Evolutionary conservation across 2,888 invertebrate genomes (phyloP), one percentile per base, ranked within the genome.

Genomic region (Cerastoderma edule): DNA sequence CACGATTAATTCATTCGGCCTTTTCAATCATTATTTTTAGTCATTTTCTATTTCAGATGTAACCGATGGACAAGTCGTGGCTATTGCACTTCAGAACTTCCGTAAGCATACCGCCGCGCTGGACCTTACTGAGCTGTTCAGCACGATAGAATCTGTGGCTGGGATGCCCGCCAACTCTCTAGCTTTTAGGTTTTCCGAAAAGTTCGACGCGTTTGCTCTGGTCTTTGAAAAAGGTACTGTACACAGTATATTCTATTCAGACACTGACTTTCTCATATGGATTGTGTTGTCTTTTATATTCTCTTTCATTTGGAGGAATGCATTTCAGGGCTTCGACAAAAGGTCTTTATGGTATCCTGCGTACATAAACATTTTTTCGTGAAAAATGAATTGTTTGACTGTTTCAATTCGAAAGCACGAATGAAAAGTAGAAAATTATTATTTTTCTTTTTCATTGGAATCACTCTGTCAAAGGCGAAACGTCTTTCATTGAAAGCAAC

Each of bases 211-310:
- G 0, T 73, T 33, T 30, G 32, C 73, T 13, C 6, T 73, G 13
- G 73, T 73, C n/a, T 73, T 67, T 50, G 48, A 28, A 16, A 63
- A 63, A 50, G 63, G 67, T 63, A 46, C n/a, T 27, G 13, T 33
- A 19, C 2, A 35, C 6, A 60, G 16, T 2, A 46, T 46, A 2
- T 46, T 46, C 46, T 46, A 5, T 16, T 2, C 19, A 46, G 16
- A 46, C 5, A n/a, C 5, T 2, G 16, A 46, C 16, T 46, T 19
- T 46, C 2, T 19, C 8, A 39, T 39, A 39, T 10, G 16, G 16
- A 10, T 8, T 16, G 16, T 10, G 8, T 39, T 10, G 8, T 8
- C 16, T 10, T 8, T 39, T 8, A 16, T 10, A 10, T 39, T 10
- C 8, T 16, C 39, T 39, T 10, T 8, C 8, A 10, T 39, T 39